Evolutionary conservation across 2,113 vertebrate species (phyloP), one percentile per base, ranked within the genome.

Genomic region (Lates calcarifer): DNA sequence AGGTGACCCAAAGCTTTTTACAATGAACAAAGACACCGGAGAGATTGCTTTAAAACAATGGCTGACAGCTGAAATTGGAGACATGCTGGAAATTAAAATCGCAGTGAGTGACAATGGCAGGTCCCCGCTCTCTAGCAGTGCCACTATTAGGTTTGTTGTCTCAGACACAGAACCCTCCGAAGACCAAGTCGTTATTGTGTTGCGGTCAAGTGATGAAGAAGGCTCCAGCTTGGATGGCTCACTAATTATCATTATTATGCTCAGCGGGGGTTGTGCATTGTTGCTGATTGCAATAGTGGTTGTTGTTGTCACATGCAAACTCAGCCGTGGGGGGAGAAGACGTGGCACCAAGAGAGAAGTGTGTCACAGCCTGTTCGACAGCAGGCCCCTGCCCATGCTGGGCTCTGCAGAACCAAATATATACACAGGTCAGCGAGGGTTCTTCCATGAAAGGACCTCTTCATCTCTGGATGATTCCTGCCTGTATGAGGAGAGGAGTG

Each of bases 271-370:
- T 1, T 94, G 95, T 15, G 88, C 84, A 1, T 69, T 96, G 87
- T 57, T 95, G 66, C 81, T 95, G 41, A 72, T 94, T 77, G 93
- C 93, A n/a, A 91, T 95, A 13, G 63, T 95, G n/a, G 73, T 79
- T 9, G 90, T 94, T 2, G 83, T 89, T 39, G 87, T 94, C 47
- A 93, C 85, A 4, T 95, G 93, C 83, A 90, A 85, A 45, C 51
- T 74, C 22, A 89, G 85, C 45, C 22, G 84, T 9, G 49, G 83
- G 22, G 56, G 66, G 8, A 92, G 83, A 79, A 75, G 62, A 28
- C 73, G 6, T 2, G 65, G 51, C 26, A 66, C 81, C 39, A 94
- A 91, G 81, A 90, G 90, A 28, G 85, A 92, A 14, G 79, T 56
- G 43, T 65, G 77, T 22, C 90, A 57, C 51, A 79, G 83, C 20